Evolutionary conservation across 2,888 invertebrate species (phyloP), one percentile per base, ranked within the genome.

Genomic region (Melinopterus prodromus): DNA sequence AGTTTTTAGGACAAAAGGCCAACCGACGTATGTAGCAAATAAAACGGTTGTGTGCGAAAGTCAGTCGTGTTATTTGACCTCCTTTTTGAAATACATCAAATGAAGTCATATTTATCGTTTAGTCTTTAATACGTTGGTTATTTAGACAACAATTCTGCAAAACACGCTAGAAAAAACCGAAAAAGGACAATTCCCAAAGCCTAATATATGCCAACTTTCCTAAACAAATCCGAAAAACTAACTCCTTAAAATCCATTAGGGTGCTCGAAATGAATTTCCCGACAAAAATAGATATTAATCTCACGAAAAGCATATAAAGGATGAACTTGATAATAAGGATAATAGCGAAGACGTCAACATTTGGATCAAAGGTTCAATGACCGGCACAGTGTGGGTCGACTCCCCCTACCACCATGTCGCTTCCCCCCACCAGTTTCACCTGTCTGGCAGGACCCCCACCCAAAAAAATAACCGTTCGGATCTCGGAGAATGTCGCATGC

Each of bases 1-100:
- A 53, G 87, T 87, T 87, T 88, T 87, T 86, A 88, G 88, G 87
- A 85, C 88, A 87, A 87, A 88, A 88, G 88, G 88, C 87, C 87
- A 88, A 84, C 87, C 87, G 87, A 84, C 84, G 84, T 53, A 53
- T 53, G 53, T 53, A 53, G 53, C 12, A 53, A 83, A 83, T 80
- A 81, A 81, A 69, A 82, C 81, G 83, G 81, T 77, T 77, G 82
- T 82, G 82, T 84, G 83, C 83, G 83, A 83, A 83, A 83, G 83
- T 82, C 84, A 84, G 84, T 81, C 83, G 82, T 80, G 81, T 82
- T 81, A 81, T 79, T 78, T 84, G 84, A 84, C 84, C 84, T 83
- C 83, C 82, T 83, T 84, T 82, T 81, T 80, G 82, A 81, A 75
- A 76, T 77, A 69, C 53, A 78, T 38, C 38, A 78, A 69, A 16